These are phyloP conservation scores for Electrophaes corylata DNA, from an alignment of 2,888 invertebrate genomes.

Conservation along the genomic window DNA sequence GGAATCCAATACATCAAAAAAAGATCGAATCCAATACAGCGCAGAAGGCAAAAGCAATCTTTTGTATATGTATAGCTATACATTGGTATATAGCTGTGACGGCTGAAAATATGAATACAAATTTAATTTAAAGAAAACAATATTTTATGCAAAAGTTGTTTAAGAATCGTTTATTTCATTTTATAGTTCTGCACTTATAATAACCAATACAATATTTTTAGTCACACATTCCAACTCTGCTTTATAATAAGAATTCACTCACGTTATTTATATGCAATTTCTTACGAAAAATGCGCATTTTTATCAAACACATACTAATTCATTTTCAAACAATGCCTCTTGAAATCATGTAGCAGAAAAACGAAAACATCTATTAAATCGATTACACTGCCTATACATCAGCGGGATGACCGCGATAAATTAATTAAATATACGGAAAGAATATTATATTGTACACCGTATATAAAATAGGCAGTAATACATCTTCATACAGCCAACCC, in stretches of 20 bases:
- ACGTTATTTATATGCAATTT: constrained; percentile 2
- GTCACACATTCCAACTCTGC: not conserved
- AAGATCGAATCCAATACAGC: too few species aligned
- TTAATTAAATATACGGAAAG: constrained; percentile 40
- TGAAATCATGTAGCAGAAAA: constrained; percentile 41
- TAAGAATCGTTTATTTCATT: not conserved
- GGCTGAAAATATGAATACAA: too few species aligned
- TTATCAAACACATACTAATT: constrained; percentile 28
- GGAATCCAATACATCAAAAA: too few species aligned
- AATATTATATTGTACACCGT: constrained; percentile 30
- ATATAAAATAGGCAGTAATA: constrained; percentile 1
- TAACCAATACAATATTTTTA: constrained; percentile 11
- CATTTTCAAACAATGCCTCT: constrained; percentile 34
- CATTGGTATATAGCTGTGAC: too few species aligned
- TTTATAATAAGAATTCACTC: not conserved
- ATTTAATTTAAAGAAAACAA: not conserved
- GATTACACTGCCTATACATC: constrained; percentile 34
- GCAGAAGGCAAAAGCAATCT: too few species aligned
- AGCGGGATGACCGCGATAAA: constrained; percentile 34
- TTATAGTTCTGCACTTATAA: not conserved
- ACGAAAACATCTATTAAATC: constrained; percentile 37
- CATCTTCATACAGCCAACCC: not conserved
- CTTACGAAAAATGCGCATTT: constrained; percentile 17
- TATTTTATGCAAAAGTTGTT: not conserved
- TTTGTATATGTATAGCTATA: too few species aligned